Conservation (phyloP, 2,888 invertebrate genomes). For the Meteorus cinctellus region DNA sequence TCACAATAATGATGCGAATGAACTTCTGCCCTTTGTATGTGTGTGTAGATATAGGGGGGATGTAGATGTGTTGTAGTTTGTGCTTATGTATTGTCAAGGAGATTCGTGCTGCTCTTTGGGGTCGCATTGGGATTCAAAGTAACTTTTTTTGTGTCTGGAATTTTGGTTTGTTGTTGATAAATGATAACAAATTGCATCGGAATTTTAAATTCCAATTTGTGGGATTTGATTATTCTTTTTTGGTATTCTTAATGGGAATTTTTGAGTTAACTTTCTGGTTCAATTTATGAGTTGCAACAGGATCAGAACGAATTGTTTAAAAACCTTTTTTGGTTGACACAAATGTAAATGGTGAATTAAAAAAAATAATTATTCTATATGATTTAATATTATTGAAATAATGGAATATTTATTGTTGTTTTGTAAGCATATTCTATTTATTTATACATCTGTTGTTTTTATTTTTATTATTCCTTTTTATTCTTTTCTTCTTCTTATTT, state of each 20-base stretch:
- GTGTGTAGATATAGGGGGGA: neutral
- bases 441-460: neutral
- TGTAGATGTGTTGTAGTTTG: neutral
- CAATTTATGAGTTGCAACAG: too few relatives aligned
- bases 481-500: neutral
- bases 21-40: constrained; percentile 3
- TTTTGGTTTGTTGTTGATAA: too few relatives aligned
- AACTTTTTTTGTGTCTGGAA: neutral
- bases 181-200: too few relatives aligned
- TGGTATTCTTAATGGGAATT: too few relatives aligned
- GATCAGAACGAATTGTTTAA: too few relatives aligned
- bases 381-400: too few relatives aligned
- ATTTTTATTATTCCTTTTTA: neutral
- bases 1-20: constrained; percentile 16
- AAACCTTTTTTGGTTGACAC: too few relatives aligned
- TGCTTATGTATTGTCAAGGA: neutral
- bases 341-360: too few relatives aligned
- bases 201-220: too few relatives aligned
- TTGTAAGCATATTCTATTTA: neutral
- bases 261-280: too few relatives aligned
- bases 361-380: too few relatives aligned
- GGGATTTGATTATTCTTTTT: too few relatives aligned
- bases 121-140: neutral
- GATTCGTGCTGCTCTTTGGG: neutral
- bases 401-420: neutral